Base-by-base conservation (phyloP, 2,888 invertebrate species). In the Capitulum mitella region DNA sequence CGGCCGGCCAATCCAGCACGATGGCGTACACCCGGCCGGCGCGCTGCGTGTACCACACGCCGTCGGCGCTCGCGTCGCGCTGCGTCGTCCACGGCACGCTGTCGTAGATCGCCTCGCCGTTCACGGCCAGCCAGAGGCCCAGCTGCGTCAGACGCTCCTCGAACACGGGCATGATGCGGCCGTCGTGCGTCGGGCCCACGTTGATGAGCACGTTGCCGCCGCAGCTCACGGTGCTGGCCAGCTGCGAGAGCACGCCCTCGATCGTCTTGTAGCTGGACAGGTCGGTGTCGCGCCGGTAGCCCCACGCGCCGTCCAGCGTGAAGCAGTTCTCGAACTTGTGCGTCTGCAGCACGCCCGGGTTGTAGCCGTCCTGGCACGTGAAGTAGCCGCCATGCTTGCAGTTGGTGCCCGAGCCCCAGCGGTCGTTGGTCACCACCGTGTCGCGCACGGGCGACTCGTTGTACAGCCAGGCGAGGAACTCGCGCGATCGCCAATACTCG, bases 291-390 rank as follows among this genome's bases (percentile, higher is more conserved):
- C 92, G 89, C 16, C 94, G 87, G 84, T 90, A 94, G 0, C 96
- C 96, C 95, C 95, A 97, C 0, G 96, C 95, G 34, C 87, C 90
- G 84, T 98, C 98, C 64, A 98, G 87, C 0, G 97, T 95, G 89
- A 97, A 92, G 37, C 93, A 93, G 85, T 97, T 97, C 86, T 98
- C 98, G 95, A 96, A 98, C 87, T 98, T 98, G 83, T 94, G 94
- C 0, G 85, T 81, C 83, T 90, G 94, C 94, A 88, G 94, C 94
- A 86, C 93, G 87, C 92, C 93, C 84, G 89, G 94, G 51, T 80
- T 79, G 51, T 80, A 80, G 78, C 85, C 83, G 81, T 98, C 97
- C 0, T 87, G 85, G 85, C 95, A 95, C 34, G 94, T 96, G 83
- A 90, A 92, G 85, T 92, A 95, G 83, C 92, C 97, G 1, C 97